Percentiles rank a stretch among this genome's conserved stretches.
Evolutionary conservation across 1,140 invertebrate species (phyloP).

Genomic region (Sarcophaga bullata): DNA sequence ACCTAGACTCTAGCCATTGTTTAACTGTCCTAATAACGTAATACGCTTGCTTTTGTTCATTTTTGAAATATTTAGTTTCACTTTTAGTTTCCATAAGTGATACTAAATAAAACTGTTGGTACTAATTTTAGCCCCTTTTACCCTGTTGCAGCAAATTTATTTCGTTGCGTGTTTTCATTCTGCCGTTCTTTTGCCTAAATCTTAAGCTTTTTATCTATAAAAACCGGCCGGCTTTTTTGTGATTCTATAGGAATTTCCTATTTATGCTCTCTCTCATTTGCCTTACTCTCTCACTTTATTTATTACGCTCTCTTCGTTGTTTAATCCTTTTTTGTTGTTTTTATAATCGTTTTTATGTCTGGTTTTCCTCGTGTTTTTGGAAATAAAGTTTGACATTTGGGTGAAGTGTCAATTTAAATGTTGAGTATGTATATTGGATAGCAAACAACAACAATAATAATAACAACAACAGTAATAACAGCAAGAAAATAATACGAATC

Average conservation of each 20-base stretch:
- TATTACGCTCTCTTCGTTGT: background rate
- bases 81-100: too few species aligned
- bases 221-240: slow-evolving; percentile 28
- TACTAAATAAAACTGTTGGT: too few species aligned
- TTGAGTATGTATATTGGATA: background rate
- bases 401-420: slow-evolving; percentile 36
- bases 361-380: background rate
- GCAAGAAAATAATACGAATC: background rate
- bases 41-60: too few species aligned
- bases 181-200: too few species aligned
- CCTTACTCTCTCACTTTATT: background rate
- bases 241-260: background rate
- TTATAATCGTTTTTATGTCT: background rate
- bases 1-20: too few species aligned
- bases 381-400: slow-evolving; percentile 14
- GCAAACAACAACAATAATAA: background rate
- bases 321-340: background rate
- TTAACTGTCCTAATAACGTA: too few species aligned
- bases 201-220: background rate
- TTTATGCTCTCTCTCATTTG: background rate
- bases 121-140: too few species aligned
- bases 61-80: too few species aligned
- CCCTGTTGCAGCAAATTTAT: too few species aligned
- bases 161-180: too few species aligned
- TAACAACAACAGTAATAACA: background rate